phyloP scores from a whole-genome alignment of 2,797 vertebrate species.

The Linurgus olivaceus region DNA sequence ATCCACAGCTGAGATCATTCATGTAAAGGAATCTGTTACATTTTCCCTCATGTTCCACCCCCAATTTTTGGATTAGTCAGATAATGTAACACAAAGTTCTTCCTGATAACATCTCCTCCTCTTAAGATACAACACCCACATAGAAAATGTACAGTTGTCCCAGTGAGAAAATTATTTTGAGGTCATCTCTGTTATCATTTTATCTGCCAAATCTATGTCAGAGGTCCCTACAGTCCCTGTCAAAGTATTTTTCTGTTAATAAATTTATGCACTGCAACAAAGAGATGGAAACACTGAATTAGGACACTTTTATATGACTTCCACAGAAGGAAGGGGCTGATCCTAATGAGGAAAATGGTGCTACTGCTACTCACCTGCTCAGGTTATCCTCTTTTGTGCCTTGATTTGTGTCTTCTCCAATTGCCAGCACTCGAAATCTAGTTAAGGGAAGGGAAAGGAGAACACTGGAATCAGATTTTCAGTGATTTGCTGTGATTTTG shows the following conservation, averaged over 20 bases:
- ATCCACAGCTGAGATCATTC: background rate
- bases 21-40: background rate
- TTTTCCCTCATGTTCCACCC: background rate
- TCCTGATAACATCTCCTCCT: background rate
- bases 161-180: background rate
- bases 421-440: conserved; percentile 88
- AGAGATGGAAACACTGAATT: background rate
- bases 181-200: background rate
- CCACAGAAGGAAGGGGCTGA: background rate
- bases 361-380: conserved; percentile 72
- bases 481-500: background rate
- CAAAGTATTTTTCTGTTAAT: background rate
- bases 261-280: background rate
- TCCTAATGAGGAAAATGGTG: background rate
- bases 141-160: background rate
- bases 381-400: conserved; percentile 76
- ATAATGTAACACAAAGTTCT: background rate
- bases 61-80: background rate
- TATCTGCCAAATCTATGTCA: background rate
- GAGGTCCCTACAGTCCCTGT: background rate
- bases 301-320: background rate
- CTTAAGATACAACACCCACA: background rate
- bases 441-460: background rate
- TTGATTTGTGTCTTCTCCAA: conserved; percentile 76
- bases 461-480: background rate